Evolutionary conservation across 2,888 invertebrate genomes (phyloP).

Genomic region (Lottia scabra): DNA sequence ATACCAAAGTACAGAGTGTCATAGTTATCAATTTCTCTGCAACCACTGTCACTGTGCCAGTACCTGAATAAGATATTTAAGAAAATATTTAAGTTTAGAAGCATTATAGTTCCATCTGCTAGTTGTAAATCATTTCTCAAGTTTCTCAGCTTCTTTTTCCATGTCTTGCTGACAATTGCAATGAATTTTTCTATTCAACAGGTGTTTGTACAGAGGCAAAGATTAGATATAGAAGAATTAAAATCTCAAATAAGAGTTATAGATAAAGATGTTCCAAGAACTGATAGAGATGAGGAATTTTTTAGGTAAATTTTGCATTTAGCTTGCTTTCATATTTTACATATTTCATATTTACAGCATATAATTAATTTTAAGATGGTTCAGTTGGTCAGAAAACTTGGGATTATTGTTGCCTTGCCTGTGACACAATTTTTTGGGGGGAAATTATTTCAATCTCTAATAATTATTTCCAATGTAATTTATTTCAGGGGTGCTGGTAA

Average conservation of each 20-base stretch:
- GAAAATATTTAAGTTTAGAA: too few species aligned
- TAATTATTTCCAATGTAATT: background rate
- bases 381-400: too few species aligned
- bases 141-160: background rate
- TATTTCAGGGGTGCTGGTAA: slow-evolving; percentile 49
- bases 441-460: too few species aligned
- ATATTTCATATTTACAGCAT: too few species aligned
- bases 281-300: slow-evolving; percentile 61
- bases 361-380: too few species aligned
- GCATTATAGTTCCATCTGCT: too few species aligned
- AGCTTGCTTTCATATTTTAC: background rate
- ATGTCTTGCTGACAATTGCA: background rate
- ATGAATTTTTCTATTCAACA: slow-evolving; percentile 28
- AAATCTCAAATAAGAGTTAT: slow-evolving; percentile 56
- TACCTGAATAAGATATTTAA: too few species aligned
- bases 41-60: too few species aligned
- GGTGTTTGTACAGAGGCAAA: slow-evolving; percentile 63
- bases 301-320: slow-evolving; percentile 53
- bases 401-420: background rate
- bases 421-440: background rate
- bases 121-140: too few species aligned
- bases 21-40: too few species aligned
- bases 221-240: slow-evolving; percentile 51
- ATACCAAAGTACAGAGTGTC: too few species aligned
- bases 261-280: slow-evolving; percentile 67